A percentile compares a stretch with the other conserved stretches of the same genome.
Conservation (phyloP, 2,888 invertebrate genomes). For the Pollenia amentaria region DNA sequence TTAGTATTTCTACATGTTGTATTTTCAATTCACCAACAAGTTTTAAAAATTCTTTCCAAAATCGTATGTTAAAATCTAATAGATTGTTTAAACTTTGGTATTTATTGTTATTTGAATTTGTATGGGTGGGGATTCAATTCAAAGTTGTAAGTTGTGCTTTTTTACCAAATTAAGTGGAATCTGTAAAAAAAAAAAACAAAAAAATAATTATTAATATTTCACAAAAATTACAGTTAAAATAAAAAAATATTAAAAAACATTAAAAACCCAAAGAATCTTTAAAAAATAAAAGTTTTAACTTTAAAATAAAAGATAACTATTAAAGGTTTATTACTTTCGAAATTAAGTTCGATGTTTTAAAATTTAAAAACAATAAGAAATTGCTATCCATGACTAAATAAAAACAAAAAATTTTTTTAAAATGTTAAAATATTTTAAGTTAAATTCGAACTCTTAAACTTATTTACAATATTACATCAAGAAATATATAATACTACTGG, state of each 20-base stretch:
- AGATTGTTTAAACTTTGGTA: constrained; percentile 62
- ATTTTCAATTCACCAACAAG: constrained; percentile 75
- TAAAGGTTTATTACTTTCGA: too few species aligned
- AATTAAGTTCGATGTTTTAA: too few species aligned
- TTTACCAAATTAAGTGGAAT: constrained; percentile 46
- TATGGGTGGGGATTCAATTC: constrained; percentile 58
- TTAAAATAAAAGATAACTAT: too few species aligned
- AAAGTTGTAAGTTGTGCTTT: constrained; percentile 28
- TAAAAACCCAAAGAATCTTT: too few species aligned
- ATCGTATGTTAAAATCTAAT: constrained; percentile 76
- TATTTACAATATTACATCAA: too few species aligned
- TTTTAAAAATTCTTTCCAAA: constrained; percentile 80
- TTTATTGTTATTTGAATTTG: constrained; percentile 50
- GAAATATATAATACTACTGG: too few species aligned
- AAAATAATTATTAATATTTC: constrained; percentile 9
- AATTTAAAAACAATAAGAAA: too few species aligned
- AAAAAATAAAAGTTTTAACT: too few species aligned
- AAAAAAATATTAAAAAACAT: not conserved
- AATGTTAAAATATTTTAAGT: too few species aligned
- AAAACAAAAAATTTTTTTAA: too few species aligned
- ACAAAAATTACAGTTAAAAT: constrained; percentile 29
- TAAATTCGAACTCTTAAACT: too few species aligned
- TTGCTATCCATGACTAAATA: too few species aligned
- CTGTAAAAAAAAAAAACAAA: constrained; percentile 46
- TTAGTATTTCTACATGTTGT: constrained; percentile 58